Evolutionary conservation across 2,113 vertebrate species (phyloP).

Genomic region (Labeo catla): DNA sequence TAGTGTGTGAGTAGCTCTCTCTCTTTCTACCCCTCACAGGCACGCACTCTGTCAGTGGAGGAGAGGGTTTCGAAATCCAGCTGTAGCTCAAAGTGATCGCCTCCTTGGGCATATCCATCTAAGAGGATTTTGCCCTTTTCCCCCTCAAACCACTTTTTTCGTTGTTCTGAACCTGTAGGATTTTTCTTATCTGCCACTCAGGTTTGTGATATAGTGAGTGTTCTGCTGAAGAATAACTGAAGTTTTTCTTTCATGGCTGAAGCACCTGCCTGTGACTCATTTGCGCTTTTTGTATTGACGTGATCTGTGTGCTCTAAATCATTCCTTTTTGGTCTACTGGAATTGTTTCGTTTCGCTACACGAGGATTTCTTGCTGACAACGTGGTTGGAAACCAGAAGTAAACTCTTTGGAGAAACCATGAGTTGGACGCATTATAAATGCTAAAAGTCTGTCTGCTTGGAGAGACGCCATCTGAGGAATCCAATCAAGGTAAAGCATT

Average conservation of each 20-base stretch:
- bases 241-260: conserved; percentile 44
- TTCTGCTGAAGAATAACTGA: conserved; percentile 45
- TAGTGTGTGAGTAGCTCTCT: conserved; percentile 12
- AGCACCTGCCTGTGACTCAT: conserved; percentile 49
- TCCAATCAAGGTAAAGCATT: conserved; percentile 68
- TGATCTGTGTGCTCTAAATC: conserved; percentile 13
- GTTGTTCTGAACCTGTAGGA: conserved; percentile 30
- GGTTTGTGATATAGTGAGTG: conserved; percentile 44
- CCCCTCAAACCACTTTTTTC: conserved; percentile 38
- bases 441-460: conserved; percentile 54
- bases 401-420: conserved; percentile 23
- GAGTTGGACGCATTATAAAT: conserved; percentile 54
- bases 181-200: conserved; percentile 40
- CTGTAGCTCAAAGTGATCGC: conserved; percentile 62
- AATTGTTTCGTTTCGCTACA: conserved; percentile 17
- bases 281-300: not conserved
- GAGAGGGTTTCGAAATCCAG: conserved; percentile 63
- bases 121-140: conserved; percentile 13
- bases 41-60: conserved; percentile 57
- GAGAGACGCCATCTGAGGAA: conserved; percentile 45
- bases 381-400: not conserved
- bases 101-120: conserved; percentile 29
- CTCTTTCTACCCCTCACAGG: conserved; percentile 50
- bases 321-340: conserved; percentile 5
- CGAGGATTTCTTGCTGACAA: conserved; percentile 20